phyloP scores from a whole-genome alignment of 2,113 vertebrate species.

The Alligator sinensis region DNA sequence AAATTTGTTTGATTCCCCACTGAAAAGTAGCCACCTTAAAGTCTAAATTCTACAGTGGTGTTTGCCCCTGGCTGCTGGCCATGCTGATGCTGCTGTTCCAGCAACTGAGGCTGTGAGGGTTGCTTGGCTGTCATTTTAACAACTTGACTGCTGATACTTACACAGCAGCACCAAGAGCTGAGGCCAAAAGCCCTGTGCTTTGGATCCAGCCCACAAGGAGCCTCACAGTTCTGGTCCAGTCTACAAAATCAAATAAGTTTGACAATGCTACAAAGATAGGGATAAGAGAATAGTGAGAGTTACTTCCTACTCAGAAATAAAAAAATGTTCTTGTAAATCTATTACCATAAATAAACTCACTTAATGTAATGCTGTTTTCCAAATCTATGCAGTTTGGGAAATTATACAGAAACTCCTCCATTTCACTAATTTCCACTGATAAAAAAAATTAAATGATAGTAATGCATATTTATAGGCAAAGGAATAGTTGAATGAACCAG shows the following conservation, averaged over 20 bases:
- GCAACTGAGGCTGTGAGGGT: too few species aligned
- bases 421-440: neutral
- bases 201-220: too few species aligned
- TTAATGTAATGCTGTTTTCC: rapidly evolving
- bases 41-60: neutral
- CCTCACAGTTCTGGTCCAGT: too few species aligned
- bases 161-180: too few species aligned
- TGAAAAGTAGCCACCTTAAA: neutral
- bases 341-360: neutral
- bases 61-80: too few species aligned
- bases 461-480: neutral
- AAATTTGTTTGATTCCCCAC: neutral
- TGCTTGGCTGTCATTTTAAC: too few species aligned
- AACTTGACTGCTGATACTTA: too few species aligned
- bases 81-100: too few species aligned
- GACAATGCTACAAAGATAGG: neutral
- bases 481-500: neutral
- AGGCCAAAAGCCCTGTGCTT: too few species aligned
- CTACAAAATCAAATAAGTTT: neutral
- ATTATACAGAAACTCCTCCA: neutral
- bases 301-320: neutral
- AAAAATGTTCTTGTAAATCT: neutral
- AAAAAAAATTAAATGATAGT: neutral
- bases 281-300: neutral
- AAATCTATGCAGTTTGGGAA: neutral